Evolutionary conservation across 2,113 vertebrate species (phyloP), one percentile per base, ranked within the genome.

Genomic region (Poecile atricapillus): DNA sequence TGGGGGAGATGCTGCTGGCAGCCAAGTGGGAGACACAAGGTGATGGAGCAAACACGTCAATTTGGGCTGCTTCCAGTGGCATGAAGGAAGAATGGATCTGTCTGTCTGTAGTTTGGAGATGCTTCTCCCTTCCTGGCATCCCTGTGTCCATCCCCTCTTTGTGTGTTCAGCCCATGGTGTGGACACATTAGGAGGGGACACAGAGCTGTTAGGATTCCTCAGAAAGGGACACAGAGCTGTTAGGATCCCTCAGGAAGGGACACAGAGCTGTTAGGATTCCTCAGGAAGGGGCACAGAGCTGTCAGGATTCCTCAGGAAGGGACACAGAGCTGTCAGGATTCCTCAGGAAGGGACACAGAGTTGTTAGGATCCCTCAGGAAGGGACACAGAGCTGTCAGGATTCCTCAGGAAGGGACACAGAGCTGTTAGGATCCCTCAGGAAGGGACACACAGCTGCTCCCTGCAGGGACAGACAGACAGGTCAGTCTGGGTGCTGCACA

Each of bases 11-110:
- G 43, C 81, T 75, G n/a, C 58, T 49, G 53, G 94, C 76, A 94
- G 78, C 88, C 75, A 43, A 93, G 90, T 30, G 44, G 86, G 89
- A 96, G 67, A 92, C 62, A 73, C 96, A 96, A 97, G 95, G 68
- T 4, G 4, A 89, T 93, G 87, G 93, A 97, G 77, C 65, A 94
- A 95, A 96, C 11, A 2, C 47, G 75, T 90, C 78, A 22, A 4
- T 81, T 95, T 86, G 74, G 43, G 79, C 89, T 97, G 94, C 84
- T 95, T 94, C 65, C 59, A 49, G 68, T 41, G 79, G 53, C 13
- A 9, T 12, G 58, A 83, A 56, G 91, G 87, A 80, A 78, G 43
- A 43, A 93, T 46, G 76, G 41, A 31, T 89, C 93, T 92, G 70
- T 68, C 69, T 0, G 1, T 95, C 83, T 77, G 77, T 37, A 33